Base-by-base conservation (phyloP, 1,140 invertebrate genomes). In the Diprion similis region DNA sequence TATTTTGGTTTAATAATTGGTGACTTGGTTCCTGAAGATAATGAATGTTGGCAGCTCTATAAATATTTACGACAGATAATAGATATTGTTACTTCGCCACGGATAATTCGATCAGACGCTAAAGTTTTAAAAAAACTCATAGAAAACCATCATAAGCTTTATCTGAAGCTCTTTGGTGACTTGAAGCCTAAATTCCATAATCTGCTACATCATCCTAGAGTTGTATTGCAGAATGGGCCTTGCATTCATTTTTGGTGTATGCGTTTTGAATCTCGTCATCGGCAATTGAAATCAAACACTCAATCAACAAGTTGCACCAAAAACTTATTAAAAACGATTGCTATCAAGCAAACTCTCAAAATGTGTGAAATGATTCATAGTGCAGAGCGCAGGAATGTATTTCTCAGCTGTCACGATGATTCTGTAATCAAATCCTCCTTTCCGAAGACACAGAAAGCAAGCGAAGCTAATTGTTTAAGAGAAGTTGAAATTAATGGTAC, bases 41-140 rank as follows among this genome's bases (percentile, higher is more conserved):
- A 79, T 73, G 72, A 79, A 10, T 37, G 75, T 66, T 84, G 80
- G 79, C 71, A 72, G 37, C 73, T 80, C 24, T 82, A 82, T 71
- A 74, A 71, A 59, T 73, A 77, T 9, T 51, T 83, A 19, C 66
- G 72, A 59, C 69, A 78, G 64, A 74, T 79, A 8, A 70, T 76
- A 18, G 73, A 75, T 59, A 78, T 77, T 24, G 8, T 75, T 10
- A 72, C n/a, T 13, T 10, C 64, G 7, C 46, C 8, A 51, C 18
- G 11, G 37, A 69, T 77, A n/a, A 72, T 73, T 15, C 46, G 59
- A 17, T 64, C 65, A 37, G 17, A n/a, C 64, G 70, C 66, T 13
- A 68, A 10, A 19, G 70, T 45, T 45, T 71, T 71, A 37, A 68
- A 66, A 15, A 9, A 70, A 18, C 13, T 69, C 4, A 75, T 71